phyloP scores from a whole-genome alignment of 2,888 invertebrate genomes.

The Amblyteles armatorius region DNA sequence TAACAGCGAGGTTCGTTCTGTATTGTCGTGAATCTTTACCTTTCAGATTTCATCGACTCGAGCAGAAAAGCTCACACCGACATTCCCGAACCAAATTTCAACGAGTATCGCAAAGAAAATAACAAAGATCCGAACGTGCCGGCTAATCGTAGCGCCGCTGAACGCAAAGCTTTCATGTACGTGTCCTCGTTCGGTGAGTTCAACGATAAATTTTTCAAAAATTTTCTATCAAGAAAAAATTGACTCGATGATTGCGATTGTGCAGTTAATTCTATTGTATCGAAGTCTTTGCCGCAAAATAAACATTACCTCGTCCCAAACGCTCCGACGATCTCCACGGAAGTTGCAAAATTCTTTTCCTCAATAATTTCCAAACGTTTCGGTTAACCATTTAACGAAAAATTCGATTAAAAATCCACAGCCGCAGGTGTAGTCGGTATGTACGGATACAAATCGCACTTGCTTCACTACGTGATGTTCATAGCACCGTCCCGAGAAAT shows the following conservation, averaged over 20 bases:
- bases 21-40: not conserved
- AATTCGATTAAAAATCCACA: slow-evolving; percentile 72
- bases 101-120: slow-evolving; percentile 85
- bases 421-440: slow-evolving; percentile 87
- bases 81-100: slow-evolving; percentile 87
- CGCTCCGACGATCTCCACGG: too few relatives aligned
- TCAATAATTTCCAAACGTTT: too few relatives aligned
- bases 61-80: slow-evolving; percentile 87
- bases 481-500: slow-evolving; percentile 91
- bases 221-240: not conserved
- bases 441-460: slow-evolving; percentile 88
- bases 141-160: slow-evolving; percentile 81
- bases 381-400: not conserved
- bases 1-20: not conserved
- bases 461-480: slow-evolving; percentile 86
- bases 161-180: slow-evolving; percentile 85
- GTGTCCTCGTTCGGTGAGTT: slow-evolving; percentile 84
- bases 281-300: too few relatives aligned
- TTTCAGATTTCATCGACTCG: slow-evolving; percentile 16
- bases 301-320: too few relatives aligned
- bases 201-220: not conserved
- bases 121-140: slow-evolving; percentile 80
- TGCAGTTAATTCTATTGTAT: too few relatives aligned
- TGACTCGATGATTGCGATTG: not conserved
- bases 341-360: too few relatives aligned